phyloP scores from a whole-genome alignment of 2,888 invertebrate genomes.

The Apocheima hispidaria region DNA sequence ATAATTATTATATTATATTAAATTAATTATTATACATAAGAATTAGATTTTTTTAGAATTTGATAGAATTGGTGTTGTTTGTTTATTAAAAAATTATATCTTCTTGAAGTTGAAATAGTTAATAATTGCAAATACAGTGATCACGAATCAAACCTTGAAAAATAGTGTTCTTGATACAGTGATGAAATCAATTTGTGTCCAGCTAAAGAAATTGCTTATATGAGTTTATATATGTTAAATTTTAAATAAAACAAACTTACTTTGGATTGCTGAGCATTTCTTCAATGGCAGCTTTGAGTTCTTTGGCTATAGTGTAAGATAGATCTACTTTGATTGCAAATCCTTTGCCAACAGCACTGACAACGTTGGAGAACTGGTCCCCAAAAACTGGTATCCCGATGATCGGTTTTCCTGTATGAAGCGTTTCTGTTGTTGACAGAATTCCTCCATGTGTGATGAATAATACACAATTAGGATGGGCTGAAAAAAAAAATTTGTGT shows the following conservation, averaged over 20 bases:
- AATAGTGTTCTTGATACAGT: no score
- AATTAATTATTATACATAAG: no score
- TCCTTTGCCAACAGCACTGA: conserved; percentile 59
- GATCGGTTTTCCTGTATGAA: conserved; percentile 65
- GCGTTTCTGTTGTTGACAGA: conserved; percentile 64
- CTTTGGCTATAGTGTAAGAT: conserved; percentile 46
- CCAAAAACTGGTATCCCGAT: conserved; percentile 69
- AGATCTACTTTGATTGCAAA: conserved; percentile 55
- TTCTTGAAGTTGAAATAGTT: no score
- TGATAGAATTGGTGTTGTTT: no score
- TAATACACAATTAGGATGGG: conserved; percentile 66
- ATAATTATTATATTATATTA: no score
- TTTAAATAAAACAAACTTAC: conserved; percentile 43
- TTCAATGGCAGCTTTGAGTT: conserved; percentile 53
- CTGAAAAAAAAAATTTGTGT: conserved; percentile 46
- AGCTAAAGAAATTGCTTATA: no score
- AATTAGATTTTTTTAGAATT: no score
- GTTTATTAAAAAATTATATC: no score
- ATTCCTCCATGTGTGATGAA: conserved; percentile 75
- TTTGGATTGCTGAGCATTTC: conserved; percentile 52
- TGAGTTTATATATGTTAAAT: neutral
- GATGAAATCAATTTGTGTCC: no score
- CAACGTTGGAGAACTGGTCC: conserved; percentile 67
- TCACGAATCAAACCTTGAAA: no score
- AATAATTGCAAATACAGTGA: no score